phyloP scores from a whole-genome alignment of 2,113 vertebrate genomes.

The Zootoca vivipara region DNA sequence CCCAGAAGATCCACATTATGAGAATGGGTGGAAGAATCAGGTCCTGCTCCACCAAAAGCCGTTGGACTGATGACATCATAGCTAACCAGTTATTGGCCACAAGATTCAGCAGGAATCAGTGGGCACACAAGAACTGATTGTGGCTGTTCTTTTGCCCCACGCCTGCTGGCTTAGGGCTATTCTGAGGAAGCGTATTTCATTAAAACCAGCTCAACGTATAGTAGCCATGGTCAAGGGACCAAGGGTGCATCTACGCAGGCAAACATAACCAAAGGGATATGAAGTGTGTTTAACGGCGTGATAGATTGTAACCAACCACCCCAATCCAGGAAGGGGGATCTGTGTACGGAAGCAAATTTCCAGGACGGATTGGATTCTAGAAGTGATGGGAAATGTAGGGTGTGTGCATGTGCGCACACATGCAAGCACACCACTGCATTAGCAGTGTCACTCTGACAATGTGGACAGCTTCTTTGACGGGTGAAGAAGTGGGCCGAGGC shows the following conservation, averaged over 20 bases:
- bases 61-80: not conserved
- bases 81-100: not conserved
- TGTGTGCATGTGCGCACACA: not conserved
- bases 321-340: not conserved
- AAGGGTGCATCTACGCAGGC: not conserved
- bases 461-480: not conserved
- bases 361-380: not conserved
- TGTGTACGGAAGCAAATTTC: not conserved
- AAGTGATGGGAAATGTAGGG: not conserved
- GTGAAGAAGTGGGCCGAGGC: no score
- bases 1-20: not conserved
- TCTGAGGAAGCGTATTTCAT: not conserved
- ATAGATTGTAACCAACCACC: not conserved
- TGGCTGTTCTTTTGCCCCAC: no score
- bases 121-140: not conserved
- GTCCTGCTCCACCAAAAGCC: not conserved
- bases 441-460: not conserved
- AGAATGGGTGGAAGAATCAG: not conserved
- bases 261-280: not conserved
- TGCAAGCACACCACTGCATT: not conserved
- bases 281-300: not conserved
- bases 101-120: not conserved
- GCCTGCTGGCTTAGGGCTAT: not conserved
- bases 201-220: not conserved
- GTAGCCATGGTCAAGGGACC: not conserved